phyloP scores from a whole-genome alignment of 2,113 vertebrate species.

The Laticauda laticaudata region DNA sequence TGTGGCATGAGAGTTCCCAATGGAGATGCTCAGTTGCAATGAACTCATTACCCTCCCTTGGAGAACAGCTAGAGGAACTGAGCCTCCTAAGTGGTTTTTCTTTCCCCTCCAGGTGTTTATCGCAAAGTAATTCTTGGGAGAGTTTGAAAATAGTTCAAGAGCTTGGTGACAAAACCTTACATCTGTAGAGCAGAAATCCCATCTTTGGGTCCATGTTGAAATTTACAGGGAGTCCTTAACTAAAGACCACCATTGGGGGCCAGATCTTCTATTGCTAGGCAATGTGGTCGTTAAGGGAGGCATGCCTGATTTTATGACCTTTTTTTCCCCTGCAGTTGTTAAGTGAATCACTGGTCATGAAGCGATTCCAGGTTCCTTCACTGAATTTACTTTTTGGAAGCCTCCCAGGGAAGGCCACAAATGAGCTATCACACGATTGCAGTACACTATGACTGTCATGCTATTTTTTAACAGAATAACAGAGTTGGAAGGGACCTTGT shows the following conservation, averaged over 20 bases:
- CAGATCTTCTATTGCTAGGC: too few species aligned
- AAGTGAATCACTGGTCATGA: too few species aligned
- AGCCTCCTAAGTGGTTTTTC: constrained; percentile 49
- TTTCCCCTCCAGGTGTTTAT: constrained; percentile 28
- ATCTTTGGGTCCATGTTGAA: not conserved
- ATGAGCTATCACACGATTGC: too few species aligned
- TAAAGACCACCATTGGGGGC: not conserved
- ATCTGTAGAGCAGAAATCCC: not conserved
- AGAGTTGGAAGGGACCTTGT: too few species aligned
- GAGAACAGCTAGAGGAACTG: constrained; percentile 47
- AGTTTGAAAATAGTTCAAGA: constrained; percentile 44
- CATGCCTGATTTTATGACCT: too few species aligned
- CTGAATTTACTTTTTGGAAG: too few species aligned
- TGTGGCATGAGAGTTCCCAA: constrained; percentile 34
- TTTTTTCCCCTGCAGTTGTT: too few species aligned
- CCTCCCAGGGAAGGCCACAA: too few species aligned
- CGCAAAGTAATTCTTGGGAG: constrained; percentile 41
- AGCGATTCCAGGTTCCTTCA: too few species aligned
- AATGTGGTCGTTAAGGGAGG: too few species aligned
- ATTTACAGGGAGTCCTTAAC: not conserved
- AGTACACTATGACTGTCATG: too few species aligned
- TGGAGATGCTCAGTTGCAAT: constrained; percentile 25
- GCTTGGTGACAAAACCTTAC: not conserved
- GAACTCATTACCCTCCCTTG: constrained; percentile 32
- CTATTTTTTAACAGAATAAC: too few species aligned